Evolutionary conservation across 2,797 vertebrate genomes (phyloP).

Genomic region (Rhinoraja longicauda): DNA sequence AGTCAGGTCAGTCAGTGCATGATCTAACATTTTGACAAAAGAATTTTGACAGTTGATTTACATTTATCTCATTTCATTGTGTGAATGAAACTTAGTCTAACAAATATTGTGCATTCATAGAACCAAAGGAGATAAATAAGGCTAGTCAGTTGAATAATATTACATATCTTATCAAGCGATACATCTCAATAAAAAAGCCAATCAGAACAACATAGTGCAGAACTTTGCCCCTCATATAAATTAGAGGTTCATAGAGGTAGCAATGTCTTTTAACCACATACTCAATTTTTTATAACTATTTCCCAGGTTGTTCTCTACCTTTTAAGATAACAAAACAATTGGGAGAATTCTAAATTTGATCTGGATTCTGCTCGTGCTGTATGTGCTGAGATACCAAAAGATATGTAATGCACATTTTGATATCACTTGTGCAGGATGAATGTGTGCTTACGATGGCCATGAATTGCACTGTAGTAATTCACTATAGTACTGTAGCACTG

Average conservation of each 20-base stretch:
- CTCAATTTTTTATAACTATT: neutral
- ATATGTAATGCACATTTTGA: too few species aligned
- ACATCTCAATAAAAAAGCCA: neutral
- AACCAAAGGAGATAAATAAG: neutral
- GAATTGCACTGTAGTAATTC: too few species aligned
- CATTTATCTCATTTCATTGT: neutral
- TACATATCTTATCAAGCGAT: neutral
- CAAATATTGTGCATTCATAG: neutral
- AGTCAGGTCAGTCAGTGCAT: neutral
- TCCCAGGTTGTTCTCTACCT: neutral
- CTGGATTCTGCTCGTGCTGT: too few species aligned
- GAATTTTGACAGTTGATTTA: neutral
- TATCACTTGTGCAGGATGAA: too few species aligned
- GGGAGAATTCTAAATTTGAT: neutral
- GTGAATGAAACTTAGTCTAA: neutral
- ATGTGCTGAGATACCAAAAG: too few species aligned
- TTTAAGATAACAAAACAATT: neutral
- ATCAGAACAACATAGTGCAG: neutral
- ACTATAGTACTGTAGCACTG: too few species aligned
- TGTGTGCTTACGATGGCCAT: too few species aligned
- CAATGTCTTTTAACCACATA: neutral
- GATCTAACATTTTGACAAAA: constrained; percentile 15
- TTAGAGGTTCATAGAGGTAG: neutral
- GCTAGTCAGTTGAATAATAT: neutral
- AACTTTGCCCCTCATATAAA: neutral